phyloP scores from a whole-genome alignment of 2,888 invertebrate genomes.

The Sussaba pulchella region DNA sequence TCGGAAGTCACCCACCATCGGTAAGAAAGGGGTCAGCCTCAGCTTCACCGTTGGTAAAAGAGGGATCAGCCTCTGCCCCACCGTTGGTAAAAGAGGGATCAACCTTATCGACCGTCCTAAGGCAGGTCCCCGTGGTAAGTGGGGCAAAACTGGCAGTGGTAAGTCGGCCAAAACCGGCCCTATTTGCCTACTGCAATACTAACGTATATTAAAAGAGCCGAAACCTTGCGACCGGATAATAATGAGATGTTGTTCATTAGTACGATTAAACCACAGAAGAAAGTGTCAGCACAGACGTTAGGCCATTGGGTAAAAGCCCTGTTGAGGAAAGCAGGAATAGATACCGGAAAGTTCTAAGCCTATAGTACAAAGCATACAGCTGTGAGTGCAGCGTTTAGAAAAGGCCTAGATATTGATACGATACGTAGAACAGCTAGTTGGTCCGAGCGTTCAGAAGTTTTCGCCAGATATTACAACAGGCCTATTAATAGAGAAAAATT shows the following conservation, averaged over 20 bases:
- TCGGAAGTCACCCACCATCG: no score
- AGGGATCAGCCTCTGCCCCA: no score
- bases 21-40: no score
- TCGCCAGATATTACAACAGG: constrained; percentile 60
- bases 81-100: no score
- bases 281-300: constrained; percentile 65
- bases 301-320: constrained; percentile 68
- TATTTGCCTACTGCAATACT: no score
- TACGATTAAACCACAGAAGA: constrained; percentile 50
- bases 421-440: constrained; percentile 61
- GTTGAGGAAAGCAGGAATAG: constrained; percentile 60
- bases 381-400: constrained; percentile 53
- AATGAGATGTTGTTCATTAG: constrained; percentile 53
- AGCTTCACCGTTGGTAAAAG: no score
- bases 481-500: constrained; percentile 40
- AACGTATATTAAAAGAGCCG: constrained; percentile 36
- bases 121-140: no score
- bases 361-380: constrained; percentile 64
- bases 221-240: constrained; percentile 33
- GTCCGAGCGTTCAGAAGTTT: constrained; percentile 41
- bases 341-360: constrained; percentile 64
- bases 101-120: no score
- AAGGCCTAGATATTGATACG: constrained; percentile 45
- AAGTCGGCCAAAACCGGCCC: no score
- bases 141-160: no score